Conservation (phyloP, 2,797 vertebrate species). For the Spea hammondii region DNA sequence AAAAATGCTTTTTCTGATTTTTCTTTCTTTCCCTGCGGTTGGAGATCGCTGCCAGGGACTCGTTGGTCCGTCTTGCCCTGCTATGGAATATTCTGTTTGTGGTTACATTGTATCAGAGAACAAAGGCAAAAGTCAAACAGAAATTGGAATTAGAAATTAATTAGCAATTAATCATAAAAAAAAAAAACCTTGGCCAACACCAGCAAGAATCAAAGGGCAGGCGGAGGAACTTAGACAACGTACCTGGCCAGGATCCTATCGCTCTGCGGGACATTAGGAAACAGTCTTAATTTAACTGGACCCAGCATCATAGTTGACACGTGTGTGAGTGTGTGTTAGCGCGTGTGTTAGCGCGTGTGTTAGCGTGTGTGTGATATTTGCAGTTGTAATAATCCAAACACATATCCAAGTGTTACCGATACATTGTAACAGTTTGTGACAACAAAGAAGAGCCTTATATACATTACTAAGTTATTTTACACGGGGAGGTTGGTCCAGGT, state of each 20-base stretch:
- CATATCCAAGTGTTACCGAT: too few relatives aligned
- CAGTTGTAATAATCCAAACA: too few relatives aligned
- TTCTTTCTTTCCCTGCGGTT: neutral
- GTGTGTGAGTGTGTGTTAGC: too few relatives aligned
- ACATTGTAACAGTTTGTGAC: too few relatives aligned
- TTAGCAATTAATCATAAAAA: neutral
- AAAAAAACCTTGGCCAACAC: neutral
- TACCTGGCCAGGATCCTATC: neutral
- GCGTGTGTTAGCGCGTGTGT: too few relatives aligned
- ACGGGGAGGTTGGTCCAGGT: too few relatives aligned
- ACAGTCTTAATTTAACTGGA: too few relatives aligned
- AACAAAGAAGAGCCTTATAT: too few relatives aligned
- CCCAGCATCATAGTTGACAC: too few relatives aligned
- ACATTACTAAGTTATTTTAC: too few relatives aligned
- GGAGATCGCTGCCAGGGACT: neutral
- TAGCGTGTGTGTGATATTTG: too few relatives aligned
- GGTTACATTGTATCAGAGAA: neutral
- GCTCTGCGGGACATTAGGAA: neutral
- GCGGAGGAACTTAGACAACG: neutral
- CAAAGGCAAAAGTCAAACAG: neutral
- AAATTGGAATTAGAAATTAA: neutral
- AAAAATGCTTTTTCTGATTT: neutral
- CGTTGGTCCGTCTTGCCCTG: neutral
- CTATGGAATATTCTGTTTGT: too few relatives aligned
- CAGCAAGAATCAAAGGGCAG: neutral